Evolutionary conservation across 2,113 vertebrate species (phyloP).

Genomic region (Mus pahari): DNA sequence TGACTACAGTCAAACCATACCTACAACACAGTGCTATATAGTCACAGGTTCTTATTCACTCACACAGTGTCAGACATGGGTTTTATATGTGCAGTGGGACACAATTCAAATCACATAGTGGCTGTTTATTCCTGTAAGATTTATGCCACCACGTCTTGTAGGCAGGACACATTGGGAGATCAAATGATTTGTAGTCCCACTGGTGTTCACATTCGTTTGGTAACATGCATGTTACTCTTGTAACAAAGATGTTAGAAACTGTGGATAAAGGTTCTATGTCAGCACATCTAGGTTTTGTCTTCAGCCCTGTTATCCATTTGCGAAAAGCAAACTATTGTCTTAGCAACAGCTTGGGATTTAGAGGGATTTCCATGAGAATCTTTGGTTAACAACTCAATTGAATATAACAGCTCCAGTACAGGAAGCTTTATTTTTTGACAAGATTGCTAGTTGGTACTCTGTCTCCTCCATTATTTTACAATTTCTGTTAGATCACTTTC

Average conservation of each 20-base stretch:
- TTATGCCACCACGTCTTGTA: too few relatives aligned
- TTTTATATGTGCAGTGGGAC: too few relatives aligned
- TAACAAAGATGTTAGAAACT: neutral
- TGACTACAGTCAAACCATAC: too few relatives aligned
- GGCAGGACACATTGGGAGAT: too few relatives aligned
- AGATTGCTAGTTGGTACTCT: neutral
- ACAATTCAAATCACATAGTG: too few relatives aligned
- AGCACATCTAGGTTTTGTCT: neutral
- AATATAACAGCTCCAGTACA: neutral
- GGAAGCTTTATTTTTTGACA: neutral
- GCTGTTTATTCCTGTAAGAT: too few relatives aligned
- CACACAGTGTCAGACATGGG: too few relatives aligned
- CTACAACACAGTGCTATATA: neutral
- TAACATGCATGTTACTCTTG: neutral
- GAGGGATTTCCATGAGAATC: too few relatives aligned
- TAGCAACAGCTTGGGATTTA: neutral
- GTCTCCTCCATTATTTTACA: neutral
- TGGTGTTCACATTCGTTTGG: neutral
- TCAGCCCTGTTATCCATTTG: neutral
- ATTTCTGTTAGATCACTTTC: neutral
- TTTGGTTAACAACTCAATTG: neutral
- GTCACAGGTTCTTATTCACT: neutral
- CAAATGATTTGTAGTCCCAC: neutral
- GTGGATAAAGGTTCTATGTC: neutral
- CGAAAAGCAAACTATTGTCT: too few relatives aligned